Conservation (phyloP, 2,113 vertebrate species). For the Eulacestoma nigropectus region DNA sequence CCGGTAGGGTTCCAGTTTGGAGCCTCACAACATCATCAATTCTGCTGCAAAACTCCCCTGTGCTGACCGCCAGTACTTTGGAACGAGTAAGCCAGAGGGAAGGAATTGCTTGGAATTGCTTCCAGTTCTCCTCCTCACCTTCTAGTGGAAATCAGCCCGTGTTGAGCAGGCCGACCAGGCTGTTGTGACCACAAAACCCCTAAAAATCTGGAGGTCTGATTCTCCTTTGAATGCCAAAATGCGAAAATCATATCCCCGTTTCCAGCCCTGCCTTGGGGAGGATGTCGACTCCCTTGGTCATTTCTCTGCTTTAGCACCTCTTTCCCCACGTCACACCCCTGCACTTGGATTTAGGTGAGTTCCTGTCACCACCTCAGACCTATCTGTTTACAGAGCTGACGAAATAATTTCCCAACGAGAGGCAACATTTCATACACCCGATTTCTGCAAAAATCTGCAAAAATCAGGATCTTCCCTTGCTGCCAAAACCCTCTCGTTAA, state of each 20-base stretch:
- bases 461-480: background rate
- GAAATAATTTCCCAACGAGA: background rate
- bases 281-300: background rate
- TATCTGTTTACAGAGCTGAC: background rate
- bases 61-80: conserved; percentile 31
- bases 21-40: conserved; percentile 13
- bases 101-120: background rate
- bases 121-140: background rate
- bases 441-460: background rate
- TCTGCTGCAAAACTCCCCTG: conserved; percentile 3
- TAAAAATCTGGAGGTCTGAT: background rate
- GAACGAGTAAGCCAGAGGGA: background rate
- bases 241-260: background rate
- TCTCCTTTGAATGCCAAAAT: background rate
- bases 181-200: background rate
- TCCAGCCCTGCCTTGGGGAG: background rate
- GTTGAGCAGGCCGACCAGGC: background rate
- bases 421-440: background rate
- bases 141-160: background rate
- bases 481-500: background rate
- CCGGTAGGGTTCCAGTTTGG: background rate
- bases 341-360: background rate
- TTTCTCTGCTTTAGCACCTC: background rate
- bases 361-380: background rate
- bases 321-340: background rate